Percentiles rank a stretch among this genome's conserved stretches.
Conservation (phyloP, 2,888 invertebrate genomes). For the Gonocerus acuteangulatus region DNA sequence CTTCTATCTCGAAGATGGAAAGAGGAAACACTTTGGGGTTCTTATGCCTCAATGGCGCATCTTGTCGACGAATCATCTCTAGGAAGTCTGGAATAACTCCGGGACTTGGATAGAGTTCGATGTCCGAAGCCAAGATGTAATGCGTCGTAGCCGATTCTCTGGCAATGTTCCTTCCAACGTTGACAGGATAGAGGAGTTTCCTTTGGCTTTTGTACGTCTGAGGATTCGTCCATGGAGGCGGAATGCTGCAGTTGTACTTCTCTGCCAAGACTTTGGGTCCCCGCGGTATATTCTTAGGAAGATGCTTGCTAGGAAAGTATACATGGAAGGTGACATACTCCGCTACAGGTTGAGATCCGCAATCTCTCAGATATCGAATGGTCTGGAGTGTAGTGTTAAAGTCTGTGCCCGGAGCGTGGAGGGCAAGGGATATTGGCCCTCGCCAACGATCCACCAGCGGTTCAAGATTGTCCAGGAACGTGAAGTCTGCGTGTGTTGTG, state of each 20-base stretch:
- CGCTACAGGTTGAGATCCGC: conserved; percentile 60
- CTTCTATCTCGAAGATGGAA: conserved; percentile 80
- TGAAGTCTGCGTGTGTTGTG: conserved; percentile 85
- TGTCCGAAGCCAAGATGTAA: conserved; percentile 77
- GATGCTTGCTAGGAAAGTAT: conserved; percentile 78
- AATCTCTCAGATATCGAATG: conserved; percentile 72
- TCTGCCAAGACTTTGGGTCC: conserved; percentile 44
- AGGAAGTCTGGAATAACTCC: conserved; percentile 71
- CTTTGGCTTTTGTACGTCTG: conserved; percentile 71
- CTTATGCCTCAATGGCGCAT: conserved; percentile 54
- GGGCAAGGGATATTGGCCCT: conserved; percentile 77
- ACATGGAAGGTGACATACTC: conserved; percentile 81
- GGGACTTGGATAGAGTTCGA: conserved; percentile 83
- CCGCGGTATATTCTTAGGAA: conserved; percentile 57
- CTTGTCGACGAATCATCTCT: conserved; percentile 71
- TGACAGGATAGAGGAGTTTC: conserved; percentile 78
- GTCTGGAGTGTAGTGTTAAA: conserved; percentile 67
- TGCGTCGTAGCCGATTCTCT: conserved; percentile 73
- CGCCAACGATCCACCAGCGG: conserved; percentile 80
- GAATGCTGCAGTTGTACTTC: conserved; percentile 62
- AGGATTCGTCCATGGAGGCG: conserved; percentile 60
- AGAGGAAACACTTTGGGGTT: conserved; percentile 73
- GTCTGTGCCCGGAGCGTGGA: conserved; percentile 81
- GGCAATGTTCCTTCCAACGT: conserved; percentile 83
- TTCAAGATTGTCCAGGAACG: conserved; percentile 81